Base-by-base conservation (phyloP, 35 echinoderm and acorn worm genomes). In the Nesometra sesokonis region DNA sequence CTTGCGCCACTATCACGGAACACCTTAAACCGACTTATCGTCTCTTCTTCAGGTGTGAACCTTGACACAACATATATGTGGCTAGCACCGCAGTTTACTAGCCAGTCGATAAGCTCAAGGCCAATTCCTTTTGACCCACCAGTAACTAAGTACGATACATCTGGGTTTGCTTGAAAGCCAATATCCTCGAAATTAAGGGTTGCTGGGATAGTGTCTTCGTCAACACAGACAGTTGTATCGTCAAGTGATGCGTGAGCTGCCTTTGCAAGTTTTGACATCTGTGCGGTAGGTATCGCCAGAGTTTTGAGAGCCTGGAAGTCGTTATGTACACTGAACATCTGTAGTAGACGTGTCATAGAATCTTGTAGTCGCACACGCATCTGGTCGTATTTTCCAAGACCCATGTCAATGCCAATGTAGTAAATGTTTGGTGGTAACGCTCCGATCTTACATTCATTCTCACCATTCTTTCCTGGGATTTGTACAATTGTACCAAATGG, bases 91-190 rank as follows among this genome's bases (percentile, higher is more conserved):
- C 84, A 87, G 67, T 91, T 88, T 17, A 98, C 95, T 33, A 98
- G 67, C 95, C 95, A 98, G 40, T 94, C 95, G 0, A 98, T 88
- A 33, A 93, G 81, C 31, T 91, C 86, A 37, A 93, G 38, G 32
- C 95, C 95, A 82, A 94, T 94, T 21, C 95, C 95, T 85, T 87
- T 94, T 13, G 95, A 94, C 3, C 95, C 95, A 32, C 95, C 95
- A 80, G 95, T 98, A 5, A 98, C 95, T 21, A 98, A 77, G 80
- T 94, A 98, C 15, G 95, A 90, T 37, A 90, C 87, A 32, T 93
- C 89, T 32, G 84, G 79, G 52, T 90, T 98, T 15, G 90, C 92
- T 11, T 89, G 80, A 77, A 98, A 98, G 32, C 85, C 80, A 36
- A 92, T 94, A 78, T 94, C 92, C 33, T 98, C 95, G 83, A 98